phyloP scores from a whole-genome alignment of 2,888 invertebrate species.

The Busseola fusca region DNA sequence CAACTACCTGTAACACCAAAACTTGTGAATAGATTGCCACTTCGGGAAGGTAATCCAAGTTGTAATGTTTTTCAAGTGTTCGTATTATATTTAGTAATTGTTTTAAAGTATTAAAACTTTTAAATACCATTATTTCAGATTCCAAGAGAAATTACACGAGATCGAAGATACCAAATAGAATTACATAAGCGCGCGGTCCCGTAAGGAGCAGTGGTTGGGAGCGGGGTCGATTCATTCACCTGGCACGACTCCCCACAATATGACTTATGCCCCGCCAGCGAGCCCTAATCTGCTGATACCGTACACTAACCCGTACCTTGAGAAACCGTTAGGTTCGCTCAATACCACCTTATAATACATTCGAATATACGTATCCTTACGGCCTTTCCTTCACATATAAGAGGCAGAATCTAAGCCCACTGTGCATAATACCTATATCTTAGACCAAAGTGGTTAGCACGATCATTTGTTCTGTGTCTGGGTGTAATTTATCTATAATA shows the following conservation, averaged over 20 bases:
- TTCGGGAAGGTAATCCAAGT: neutral
- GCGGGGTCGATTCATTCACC: slow-evolving; percentile 68
- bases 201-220: slow-evolving; percentile 56
- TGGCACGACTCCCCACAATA: slow-evolving; percentile 65
- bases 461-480: too few species aligned
- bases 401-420: slow-evolving; percentile 22
- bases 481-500: too few species aligned
- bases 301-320: slow-evolving; percentile 66
- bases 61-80: too few species aligned
- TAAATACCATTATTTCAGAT: slow-evolving; percentile 4
- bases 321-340: slow-evolving; percentile 70
- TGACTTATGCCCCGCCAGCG: slow-evolving; percentile 65
- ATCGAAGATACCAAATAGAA: slow-evolving; percentile 36
- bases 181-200: slow-evolving; percentile 41
- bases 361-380: slow-evolving; percentile 34
- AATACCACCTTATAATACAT: slow-evolving; percentile 41
- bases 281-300: slow-evolving; percentile 68
- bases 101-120: neutral
- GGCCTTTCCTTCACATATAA: slow-evolving; percentile 23
- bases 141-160: slow-evolving; percentile 7
- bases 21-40: neutral
- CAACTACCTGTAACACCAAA: neutral
- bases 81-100: neutral
- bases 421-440: slow-evolving; percentile 15
- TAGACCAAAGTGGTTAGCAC: too few species aligned